Conservation (phyloP, 30 jellyfish, hydroid and myxozoan genomes). For the Hydra vulgaris region DNA sequence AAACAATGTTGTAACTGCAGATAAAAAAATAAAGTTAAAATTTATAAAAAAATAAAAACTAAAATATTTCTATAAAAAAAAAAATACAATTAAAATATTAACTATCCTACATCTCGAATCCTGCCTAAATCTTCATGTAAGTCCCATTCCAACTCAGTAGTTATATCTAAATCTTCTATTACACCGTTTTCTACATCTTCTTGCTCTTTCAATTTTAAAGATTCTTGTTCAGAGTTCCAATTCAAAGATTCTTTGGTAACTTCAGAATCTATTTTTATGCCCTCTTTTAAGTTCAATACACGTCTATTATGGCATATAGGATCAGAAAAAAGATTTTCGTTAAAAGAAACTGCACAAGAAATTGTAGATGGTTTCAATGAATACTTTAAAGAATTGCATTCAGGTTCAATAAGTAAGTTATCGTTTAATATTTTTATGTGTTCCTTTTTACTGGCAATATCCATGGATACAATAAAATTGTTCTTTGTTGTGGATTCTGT, state of each 20-base stretch:
- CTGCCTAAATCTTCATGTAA: conserved; percentile 26
- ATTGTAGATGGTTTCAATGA: conserved; percentile 7
- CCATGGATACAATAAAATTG: not conserved
- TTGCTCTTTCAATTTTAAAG: not conserved
- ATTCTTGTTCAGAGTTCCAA: not conserved
- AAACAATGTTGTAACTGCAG: no score
- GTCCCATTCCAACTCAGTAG: conserved; percentile 29
- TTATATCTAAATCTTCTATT: not conserved
- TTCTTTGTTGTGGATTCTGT: not conserved
- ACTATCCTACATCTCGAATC: conserved; percentile 15
- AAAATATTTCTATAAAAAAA: not conserved
- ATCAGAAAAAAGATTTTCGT: conserved; percentile 8
- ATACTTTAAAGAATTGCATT: not conserved
- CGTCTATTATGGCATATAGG: conserved; percentile 1
- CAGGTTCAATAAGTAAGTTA: not conserved
- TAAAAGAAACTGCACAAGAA: conserved; percentile 28
- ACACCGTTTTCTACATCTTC: not conserved
- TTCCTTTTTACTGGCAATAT: not conserved
- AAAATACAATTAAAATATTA: not conserved
- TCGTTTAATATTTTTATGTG: not conserved
- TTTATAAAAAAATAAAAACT: no score
- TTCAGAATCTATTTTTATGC: not conserved
- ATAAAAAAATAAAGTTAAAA: no score
- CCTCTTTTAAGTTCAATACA: not conserved
- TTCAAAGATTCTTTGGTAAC: no score